Conservation (phyloP, 2,797 vertebrate genomes). For the Rhinatrema bivittatum region DNA sequence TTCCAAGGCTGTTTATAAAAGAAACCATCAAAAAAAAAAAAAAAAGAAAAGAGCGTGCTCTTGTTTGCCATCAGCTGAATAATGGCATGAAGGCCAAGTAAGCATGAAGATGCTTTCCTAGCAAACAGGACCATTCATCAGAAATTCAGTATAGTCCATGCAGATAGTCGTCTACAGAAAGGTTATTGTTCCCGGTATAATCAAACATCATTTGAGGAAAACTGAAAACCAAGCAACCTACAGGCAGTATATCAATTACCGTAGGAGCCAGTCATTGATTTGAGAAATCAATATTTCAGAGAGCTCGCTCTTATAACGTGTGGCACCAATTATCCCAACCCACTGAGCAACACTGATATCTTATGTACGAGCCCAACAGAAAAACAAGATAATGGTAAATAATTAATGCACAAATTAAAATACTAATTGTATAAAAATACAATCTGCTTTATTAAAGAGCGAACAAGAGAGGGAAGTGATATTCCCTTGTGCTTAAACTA, state of each 20-base stretch:
- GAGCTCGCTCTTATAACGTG: constrained; percentile 17
- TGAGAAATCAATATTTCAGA: constrained; percentile 16
- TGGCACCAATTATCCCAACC: constrained; percentile 19
- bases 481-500: no score
- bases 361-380: no score
- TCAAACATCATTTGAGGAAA: constrained; percentile 2
- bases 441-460: no score
- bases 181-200: not conserved
- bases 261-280: constrained; percentile 9
- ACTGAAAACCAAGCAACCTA: constrained; percentile 12
- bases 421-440: no score
- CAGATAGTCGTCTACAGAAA: constrained; percentile 6
- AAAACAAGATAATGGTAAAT: no score
- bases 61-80: not conserved
- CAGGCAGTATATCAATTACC: constrained; percentile 14
- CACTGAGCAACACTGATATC: not conserved
- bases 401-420: no score
- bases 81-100: constrained; percentile 3
- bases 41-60: constrained; percentile 1
- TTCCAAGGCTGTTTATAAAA: not conserved
- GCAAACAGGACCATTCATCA: not conserved
- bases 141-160: constrained; percentile 5
- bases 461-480: no score
- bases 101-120: not conserved
- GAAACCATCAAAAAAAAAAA: constrained; percentile 8